Conservation (phyloP, 2,888 invertebrate species). For the Phortica okadai region DNA sequence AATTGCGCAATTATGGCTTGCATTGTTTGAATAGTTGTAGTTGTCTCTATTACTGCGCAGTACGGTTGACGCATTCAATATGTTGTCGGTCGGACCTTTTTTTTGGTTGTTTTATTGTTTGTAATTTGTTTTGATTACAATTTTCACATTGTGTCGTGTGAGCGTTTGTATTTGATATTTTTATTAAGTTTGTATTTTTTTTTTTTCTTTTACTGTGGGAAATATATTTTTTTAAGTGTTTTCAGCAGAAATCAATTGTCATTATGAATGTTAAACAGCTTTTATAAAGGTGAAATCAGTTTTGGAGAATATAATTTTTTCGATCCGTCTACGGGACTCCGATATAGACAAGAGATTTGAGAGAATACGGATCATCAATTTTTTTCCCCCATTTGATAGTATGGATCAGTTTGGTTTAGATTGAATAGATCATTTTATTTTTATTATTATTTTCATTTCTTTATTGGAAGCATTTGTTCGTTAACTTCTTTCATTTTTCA, state of each 20-base stretch:
- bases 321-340: no score
- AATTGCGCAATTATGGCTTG: conserved; percentile 71
- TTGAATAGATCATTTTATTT: no score
- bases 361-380: no score
- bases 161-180: conserved; percentile 41
- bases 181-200: conserved; percentile 37
- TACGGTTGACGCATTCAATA: conserved; percentile 61
- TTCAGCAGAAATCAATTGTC: neutral
- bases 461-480: no score
- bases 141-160: conserved; percentile 54
- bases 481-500: no score
- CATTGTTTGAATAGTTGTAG: conserved; percentile 65
- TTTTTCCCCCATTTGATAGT: no score
- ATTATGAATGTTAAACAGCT: no score
- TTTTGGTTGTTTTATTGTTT: conserved; percentile 49
- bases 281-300: no score
- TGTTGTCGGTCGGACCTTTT: conserved; percentile 52
- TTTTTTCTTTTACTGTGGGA: neutral
- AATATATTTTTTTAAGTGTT: neutral
- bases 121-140: conserved; percentile 68
- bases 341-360: no score
- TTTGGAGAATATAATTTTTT: no score
- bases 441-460: no score
- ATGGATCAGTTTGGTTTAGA: no score
- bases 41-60: conserved; percentile 6